Evolutionary conservation across 2,797 vertebrate genomes (phyloP), one percentile per base, ranked within the genome.

Genomic region (Anisognathus igniventris): DNA sequence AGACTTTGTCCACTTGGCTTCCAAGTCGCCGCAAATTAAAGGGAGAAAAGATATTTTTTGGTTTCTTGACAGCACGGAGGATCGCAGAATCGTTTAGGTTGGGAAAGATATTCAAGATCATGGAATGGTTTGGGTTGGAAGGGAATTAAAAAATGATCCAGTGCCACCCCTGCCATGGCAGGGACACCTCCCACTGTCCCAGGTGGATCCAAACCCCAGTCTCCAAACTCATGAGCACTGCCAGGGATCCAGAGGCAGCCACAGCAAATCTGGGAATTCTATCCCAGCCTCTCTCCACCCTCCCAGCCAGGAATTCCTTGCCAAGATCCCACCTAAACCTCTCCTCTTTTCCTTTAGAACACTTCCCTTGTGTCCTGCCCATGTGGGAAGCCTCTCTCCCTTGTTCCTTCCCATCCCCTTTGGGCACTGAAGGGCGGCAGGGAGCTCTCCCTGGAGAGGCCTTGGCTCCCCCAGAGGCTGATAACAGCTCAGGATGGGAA

Each of bases 381-480:
- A 0, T 16, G 40, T 19, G 35, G 5, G 10, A 53, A 53, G 8
- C 1, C n/a, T 5, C 20, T 80, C 60, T 18, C 30, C 19, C 12
- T 6, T 13, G 14, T 8, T 20, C 24, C 56, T 5, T 12, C 5
- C 0, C 0, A 19, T 7, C 33, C 45, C 25, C 30, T 40, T 0
- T 1, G 25, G n/a, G 35, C n/a, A 2, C 35, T 4, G 23, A 7
- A 2, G 7, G 10, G 42, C 27, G 28, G 10, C 35, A 20, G 25
- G 9, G 25, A 73, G n/a, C 53, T 33, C 20, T 23, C 25, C 47
- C 47, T 6, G 47, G 54, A 67, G 8, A 24, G 39, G 57, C 53
- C 51, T 45, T 2, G 73, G 66, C 40, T 44, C 28, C 76, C 67
- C 44, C 44, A 5, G 54, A 21, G 37, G 27, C n/a, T 0, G 1